A percentile compares a stretch with the other conserved stretches of the same genome.
phyloP scores from a whole-genome alignment of 2,113 vertebrate species.

The Thinocorus orbignyianus region DNA sequence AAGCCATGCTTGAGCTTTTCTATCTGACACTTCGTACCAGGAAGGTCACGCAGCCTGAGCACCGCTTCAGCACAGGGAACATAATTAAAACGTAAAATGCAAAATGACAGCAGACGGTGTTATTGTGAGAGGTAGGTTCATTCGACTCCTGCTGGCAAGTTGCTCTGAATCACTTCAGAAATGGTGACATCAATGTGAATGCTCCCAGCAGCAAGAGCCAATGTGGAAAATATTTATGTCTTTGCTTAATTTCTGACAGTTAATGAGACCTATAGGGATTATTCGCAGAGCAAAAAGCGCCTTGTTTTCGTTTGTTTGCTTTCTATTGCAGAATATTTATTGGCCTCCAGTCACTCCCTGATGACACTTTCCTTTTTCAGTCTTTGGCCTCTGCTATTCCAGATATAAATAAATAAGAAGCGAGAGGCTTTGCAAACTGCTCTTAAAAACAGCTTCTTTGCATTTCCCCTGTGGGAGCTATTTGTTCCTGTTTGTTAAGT shows the following conservation, averaged over 20 bases:
- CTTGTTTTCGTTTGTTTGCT: constrained; percentile 28
- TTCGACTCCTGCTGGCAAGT: not conserved
- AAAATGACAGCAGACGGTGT: not conserved
- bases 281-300: not conserved
- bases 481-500: not conserved
- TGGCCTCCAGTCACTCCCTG: not conserved
- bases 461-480: not conserved
- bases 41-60: not conserved
- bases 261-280: constrained; percentile 61
- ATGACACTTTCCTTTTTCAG: not conserved
- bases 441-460: not conserved
- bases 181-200: not conserved
- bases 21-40: not conserved
- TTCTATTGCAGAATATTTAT: constrained; percentile 35
- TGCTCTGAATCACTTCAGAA: constrained; percentile 22
- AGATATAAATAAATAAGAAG: not conserved
- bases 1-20: not conserved
- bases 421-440: not conserved
- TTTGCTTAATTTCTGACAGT: constrained; percentile 33
- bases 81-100: constrained; percentile 18
- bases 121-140: not conserved
- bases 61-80: not conserved
- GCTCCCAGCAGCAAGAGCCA: constrained; percentile 1
- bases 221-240: not conserved
- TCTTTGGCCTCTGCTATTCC: not conserved